Conservation (phyloP, 2,888 invertebrate genomes). For the Sminthurinus aureus region DNA sequence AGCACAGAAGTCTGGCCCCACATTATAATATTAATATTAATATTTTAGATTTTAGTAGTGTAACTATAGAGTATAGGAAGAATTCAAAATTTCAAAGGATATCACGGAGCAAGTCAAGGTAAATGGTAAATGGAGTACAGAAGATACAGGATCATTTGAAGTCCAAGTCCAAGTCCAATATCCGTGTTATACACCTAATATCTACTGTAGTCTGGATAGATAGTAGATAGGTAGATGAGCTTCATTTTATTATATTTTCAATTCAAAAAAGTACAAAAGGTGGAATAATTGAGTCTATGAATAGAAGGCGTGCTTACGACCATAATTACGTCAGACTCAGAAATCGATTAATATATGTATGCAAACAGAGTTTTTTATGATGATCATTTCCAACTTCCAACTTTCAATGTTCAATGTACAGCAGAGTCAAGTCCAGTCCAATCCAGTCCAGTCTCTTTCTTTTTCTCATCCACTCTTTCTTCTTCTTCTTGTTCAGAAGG, state of each 20-base stretch:
- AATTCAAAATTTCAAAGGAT: background rate
- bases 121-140: background rate
- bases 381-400: background rate
- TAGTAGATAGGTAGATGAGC: background rate
- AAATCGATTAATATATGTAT: conserved; percentile 59
- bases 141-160: background rate
- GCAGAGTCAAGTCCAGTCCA: background rate
- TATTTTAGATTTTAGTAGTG: background rate
- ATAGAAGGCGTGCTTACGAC: conserved; percentile 59
- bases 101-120: background rate
- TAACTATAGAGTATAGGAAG: conserved; percentile 11
- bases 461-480: background rate
- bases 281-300: conserved; percentile 46
- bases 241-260: no score
- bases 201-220: background rate
- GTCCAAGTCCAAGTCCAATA: conserved; percentile 10
- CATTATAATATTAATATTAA: no score
- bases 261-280: conserved; percentile 29
- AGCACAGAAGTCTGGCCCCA: no score
- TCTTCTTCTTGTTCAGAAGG: background rate
- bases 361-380: conserved; percentile 30
- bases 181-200: background rate
- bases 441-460: background rate
- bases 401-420: background rate
- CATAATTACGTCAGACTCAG: conserved; percentile 58